Base-by-base conservation (phyloP, 2,888 invertebrate species). In the Lysandra bellargus region DNA sequence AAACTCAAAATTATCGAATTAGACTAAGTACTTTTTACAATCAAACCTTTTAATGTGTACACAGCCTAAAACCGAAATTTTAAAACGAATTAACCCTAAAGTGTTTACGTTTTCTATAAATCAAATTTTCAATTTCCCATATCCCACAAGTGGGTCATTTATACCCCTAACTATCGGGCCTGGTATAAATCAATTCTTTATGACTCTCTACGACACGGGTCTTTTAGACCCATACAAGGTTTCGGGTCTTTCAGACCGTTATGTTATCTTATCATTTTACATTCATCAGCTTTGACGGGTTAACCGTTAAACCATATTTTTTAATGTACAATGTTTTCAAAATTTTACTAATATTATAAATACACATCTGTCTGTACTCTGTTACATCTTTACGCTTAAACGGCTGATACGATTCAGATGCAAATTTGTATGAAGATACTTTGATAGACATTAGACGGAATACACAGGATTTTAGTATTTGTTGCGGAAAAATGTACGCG, bases 41-140 rank as follows among this genome's bases (percentile, higher is more conserved):
- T 9, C 9, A 17, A 57, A 17, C 14, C 57, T 17, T 4, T 57
- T 4, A 57, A 17, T 57, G 57, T 53, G 53, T 14, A 53, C 14
- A 0, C 1, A 53, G 14, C 57, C 57, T 33, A 37, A 69, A 37
- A 37, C 1, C 12, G 14, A 69, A 9, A 30, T 69, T 69, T 69
- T 69, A 14, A 69, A 69, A 17, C 5, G 14, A 14, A 37, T 69
- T 69, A 69, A 30, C 30, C 9, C 23, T 64, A 30, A 30, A 2
- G 64, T 75, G 49, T 75, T 75, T 75, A 75, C 49, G 23, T 30
- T 44, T 44, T 44, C 75, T n/a, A 75, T 75, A 75, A 75, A 75
- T 75, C 75, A 75, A 75, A 53, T 53, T 75, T 75, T 75, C 75
- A 75, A 75, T 75, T 75, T 75, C 75, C 75, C 49, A 40, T 37